Evolutionary conservation across 64 coral and sea anemone species (phyloP).

Genomic region (Montipora sp.): DNA sequence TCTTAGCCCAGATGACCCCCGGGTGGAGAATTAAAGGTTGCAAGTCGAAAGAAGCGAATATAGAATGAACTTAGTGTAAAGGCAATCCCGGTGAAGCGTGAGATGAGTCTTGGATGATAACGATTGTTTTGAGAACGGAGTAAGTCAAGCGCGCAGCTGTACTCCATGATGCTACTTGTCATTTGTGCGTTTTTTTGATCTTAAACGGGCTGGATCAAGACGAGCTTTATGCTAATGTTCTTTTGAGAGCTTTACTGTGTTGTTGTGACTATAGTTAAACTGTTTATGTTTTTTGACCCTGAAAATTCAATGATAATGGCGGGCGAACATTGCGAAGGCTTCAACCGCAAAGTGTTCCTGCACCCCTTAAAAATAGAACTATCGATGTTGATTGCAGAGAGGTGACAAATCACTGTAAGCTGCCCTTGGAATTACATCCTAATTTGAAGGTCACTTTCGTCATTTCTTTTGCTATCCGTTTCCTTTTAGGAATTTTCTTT

Average conservation of each 20-base stretch:
- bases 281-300: conserved; percentile 41
- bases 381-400: background rate
- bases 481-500: conserved; percentile 23
- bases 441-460: conserved; percentile 2
- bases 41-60: background rate
- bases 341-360: conserved; percentile 19
- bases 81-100: conserved; percentile 28
- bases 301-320: conserved; percentile 47
- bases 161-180: conserved; percentile 17
- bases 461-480: background rate
- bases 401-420: conserved; percentile 6
- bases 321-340: conserved; percentile 23
- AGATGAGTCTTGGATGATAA: conserved; percentile 5
- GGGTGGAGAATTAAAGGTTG: conserved; percentile 25
- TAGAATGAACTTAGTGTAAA: background rate
- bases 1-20: conserved; percentile 12
- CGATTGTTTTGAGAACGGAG: conserved; percentile 49
- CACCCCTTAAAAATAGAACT: background rate
- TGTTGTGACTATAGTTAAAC: conserved; percentile 47
- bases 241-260: conserved; percentile 39
- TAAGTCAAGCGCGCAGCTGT: conserved; percentile 53
- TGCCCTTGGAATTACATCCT: background rate
- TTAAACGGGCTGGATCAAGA: conserved; percentile 21
- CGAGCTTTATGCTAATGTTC: conserved; percentile 51
- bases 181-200: conserved; percentile 40